Conservation (phyloP, 2,797 vertebrate species). For the Poecilia wingei region DNA sequence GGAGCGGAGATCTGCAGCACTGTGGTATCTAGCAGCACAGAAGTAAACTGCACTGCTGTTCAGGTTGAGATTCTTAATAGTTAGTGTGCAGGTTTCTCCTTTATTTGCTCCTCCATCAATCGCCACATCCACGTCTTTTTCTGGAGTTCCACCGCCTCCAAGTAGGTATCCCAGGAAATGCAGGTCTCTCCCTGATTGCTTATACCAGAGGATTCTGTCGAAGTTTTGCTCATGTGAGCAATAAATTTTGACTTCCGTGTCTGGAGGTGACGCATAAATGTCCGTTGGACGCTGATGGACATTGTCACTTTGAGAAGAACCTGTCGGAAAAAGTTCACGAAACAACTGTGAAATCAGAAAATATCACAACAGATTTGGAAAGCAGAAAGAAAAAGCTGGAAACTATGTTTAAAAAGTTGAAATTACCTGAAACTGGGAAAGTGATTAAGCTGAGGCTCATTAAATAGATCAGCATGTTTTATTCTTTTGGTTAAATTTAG, state of each 20-base stretch:
- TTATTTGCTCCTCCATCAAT: constrained; percentile 2
- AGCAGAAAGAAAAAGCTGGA: background rate
- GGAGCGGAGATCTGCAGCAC: background rate
- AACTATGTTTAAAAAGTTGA: background rate
- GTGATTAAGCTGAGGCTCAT: background rate
- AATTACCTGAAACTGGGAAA: constrained; percentile 8
- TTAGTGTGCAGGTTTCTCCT: constrained; percentile 9
- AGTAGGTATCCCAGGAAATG: background rate
- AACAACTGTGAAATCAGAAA: background rate
- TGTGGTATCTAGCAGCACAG: constrained; percentile 32
- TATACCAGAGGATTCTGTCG: constrained; percentile 1
- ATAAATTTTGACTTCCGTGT: background rate
- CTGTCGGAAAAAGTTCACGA: background rate
- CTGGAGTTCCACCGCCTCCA: background rate
- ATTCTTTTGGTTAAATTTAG: background rate
- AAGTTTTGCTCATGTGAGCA: background rate
- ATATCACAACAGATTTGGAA: background rate
- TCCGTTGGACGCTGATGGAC: constrained; percentile 18
- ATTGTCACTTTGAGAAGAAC: background rate
- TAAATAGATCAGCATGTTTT: constrained; percentile 17
- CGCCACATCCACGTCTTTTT: background rate
- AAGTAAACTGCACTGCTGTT: constrained; percentile 9
- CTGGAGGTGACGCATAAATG: fast-evolving
- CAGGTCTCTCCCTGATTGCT: background rate
- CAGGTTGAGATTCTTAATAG: background rate